Evolutionary conservation across 1,140 invertebrate species (phyloP).

Genomic region (Brachionus koreanus): DNA sequence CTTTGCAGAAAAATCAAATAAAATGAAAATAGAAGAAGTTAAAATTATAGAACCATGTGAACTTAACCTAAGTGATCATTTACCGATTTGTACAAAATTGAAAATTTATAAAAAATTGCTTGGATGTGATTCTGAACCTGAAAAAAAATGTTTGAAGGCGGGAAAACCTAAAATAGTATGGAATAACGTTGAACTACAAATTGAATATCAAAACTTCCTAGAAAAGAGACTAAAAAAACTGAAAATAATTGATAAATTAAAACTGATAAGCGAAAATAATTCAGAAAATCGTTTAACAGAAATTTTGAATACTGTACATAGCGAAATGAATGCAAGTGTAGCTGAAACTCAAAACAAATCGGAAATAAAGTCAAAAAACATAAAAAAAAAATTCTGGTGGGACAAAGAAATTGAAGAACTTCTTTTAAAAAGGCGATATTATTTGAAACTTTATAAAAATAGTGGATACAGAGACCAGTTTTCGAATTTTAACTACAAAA

Average conservation of each 20-base stretch:
- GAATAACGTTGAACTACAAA: neutral
- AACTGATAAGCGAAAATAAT: neutral
- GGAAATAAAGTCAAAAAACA: too few species aligned
- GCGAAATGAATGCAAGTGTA: too few species aligned
- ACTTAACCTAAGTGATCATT: neutral
- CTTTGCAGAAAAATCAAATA: neutral
- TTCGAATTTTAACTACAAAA: too few species aligned
- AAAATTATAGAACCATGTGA: neutral
- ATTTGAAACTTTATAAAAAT: neutral
- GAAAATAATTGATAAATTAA: neutral
- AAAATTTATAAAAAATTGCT: too few species aligned
- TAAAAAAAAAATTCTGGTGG: conserved; percentile 19
- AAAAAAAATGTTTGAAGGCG: neutral
- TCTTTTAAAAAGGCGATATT: neutral
- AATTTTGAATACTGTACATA: too few species aligned
- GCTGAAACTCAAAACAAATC: too few species aligned
- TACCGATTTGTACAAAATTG: neutral
- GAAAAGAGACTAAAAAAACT: neutral
- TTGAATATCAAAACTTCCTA: neutral
- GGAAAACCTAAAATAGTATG: neutral
- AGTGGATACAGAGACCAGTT: neutral
- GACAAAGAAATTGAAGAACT: neutral
- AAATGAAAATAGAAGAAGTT: neutral
- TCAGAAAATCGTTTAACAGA: neutral
- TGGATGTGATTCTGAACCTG: neutral